Base-by-base conservation (phyloP, 2,113 vertebrate genomes). In the Rafetus swinhoei region DNA sequence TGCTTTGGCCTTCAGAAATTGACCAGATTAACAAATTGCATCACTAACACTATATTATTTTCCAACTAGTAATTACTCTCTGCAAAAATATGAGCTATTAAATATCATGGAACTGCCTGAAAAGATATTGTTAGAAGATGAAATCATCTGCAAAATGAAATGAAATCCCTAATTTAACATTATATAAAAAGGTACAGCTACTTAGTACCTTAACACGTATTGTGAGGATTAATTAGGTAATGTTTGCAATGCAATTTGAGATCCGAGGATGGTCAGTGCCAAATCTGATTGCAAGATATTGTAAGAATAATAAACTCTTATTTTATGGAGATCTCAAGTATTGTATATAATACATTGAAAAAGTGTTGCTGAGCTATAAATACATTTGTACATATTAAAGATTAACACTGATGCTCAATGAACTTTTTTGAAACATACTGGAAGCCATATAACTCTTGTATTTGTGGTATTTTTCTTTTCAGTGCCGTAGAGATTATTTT, bases 1-100 rank as follows among this genome's bases (percentile, higher is more conserved):
- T 95, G 32, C 56, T 14, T 90, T 88, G 59, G 25, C 3, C 0
- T 16, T 87, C 88, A 11, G 24, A 65, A 22, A 29, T 2, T 11
- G 56, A 6, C 2, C 25, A 6, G 2, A 32, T 87, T 57, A 77
- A 74, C 19, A 89, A 55, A 39, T 59, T 56, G 24, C 83, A 76
- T 93, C 88, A 9, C 11, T 65, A 84, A 19, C 14, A 18, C 88
- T 77, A 54, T 86, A 52, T 32, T 15, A n/a, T 2, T 90, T 94
- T 32, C 4, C 85, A 93, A 69, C n/a, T 89, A 79, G 0, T 29
- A 59, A 5, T 2, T 50, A 14, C n/a, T 45, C 45, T 50, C 24
- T 88, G 45, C 53, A 12, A 54, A 10, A 54, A 54, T 54, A 54
- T 54, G 53, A 81, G 39, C 29, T 69, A 39, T 82, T 95, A 74